Evolutionary conservation across 2,113 vertebrate genomes (phyloP).

Genomic region (Chaetops frenatus): DNA sequence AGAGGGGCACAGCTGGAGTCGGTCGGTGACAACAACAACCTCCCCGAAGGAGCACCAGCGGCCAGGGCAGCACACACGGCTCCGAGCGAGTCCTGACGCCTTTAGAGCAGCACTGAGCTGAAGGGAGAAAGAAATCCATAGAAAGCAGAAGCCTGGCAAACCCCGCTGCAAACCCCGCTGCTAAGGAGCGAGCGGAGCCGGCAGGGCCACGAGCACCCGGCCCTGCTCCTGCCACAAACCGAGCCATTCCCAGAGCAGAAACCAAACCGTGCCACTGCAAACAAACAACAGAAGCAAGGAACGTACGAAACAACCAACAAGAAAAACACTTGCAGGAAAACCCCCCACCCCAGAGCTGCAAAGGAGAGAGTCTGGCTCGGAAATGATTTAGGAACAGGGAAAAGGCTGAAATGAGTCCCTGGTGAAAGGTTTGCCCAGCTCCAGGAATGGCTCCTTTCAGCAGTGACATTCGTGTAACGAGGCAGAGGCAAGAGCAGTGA

Average conservation of each 20-base stretch:
- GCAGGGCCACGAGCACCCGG: neutral
- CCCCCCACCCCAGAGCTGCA: neutral
- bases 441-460: neutral
- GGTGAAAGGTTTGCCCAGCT: neutral
- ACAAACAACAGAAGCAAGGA: neutral
- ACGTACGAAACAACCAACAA: neutral
- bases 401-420: neutral
- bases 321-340: neutral
- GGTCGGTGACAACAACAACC: neutral
- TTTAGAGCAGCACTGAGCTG: neutral
- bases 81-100: neutral
- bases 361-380: neutral
- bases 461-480: neutral
- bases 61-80: neutral
- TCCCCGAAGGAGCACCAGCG: neutral
- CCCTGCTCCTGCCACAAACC: neutral
- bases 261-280: neutral
- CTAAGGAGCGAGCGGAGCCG: neutral
- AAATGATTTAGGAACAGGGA: neutral
- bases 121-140: neutral
- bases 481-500: neutral
- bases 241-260: neutral
- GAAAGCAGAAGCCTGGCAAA: neutral
- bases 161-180: neutral
- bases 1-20: neutral